Percentiles rank a stretch among this genome's conserved stretches.
Conservation (phyloP, 2,113 vertebrate genomes). For the Pionites leucogaster region DNA sequence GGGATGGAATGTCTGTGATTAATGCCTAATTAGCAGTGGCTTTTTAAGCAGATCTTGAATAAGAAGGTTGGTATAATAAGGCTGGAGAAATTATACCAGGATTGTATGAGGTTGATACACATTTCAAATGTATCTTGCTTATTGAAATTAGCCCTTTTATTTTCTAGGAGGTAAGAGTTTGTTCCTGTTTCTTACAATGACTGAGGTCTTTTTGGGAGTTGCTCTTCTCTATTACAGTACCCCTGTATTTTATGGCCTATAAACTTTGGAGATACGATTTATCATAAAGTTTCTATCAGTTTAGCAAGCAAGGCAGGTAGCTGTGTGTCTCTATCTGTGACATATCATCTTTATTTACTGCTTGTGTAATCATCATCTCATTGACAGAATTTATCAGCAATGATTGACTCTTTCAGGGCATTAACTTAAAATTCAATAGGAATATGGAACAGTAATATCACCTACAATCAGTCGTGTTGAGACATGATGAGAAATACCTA, state of each 20-base stretch:
- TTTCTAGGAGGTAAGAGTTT: not conserved
- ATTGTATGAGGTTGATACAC: not conserved
- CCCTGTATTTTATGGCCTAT: not conserved
- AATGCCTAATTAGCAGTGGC: constrained; percentile 16
- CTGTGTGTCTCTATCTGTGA: not conserved
- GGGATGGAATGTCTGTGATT: constrained; percentile 25
- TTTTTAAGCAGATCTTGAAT: not conserved
- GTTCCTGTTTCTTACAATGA: not conserved
- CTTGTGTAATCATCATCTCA: not conserved
- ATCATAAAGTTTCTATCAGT: not conserved
- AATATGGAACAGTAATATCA: not conserved
- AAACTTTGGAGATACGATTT: not conserved
- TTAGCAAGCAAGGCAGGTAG: not conserved
- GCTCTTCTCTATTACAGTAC: not conserved
- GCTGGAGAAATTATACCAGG: not conserved
- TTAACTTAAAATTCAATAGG: not conserved
- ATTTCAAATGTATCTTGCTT: not conserved
- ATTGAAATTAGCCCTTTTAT: not conserved
- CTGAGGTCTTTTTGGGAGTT: not conserved
- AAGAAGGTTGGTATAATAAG: not conserved
- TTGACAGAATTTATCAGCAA: not conserved
- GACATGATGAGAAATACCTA: not conserved
- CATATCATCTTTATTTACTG: not conserved
- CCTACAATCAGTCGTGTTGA: not conserved
- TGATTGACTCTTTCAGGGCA: not conserved